Percentiles rank a stretch among this genome's conserved stretches.
phyloP scores from a whole-genome alignment of 1,140 invertebrate genomes.

The Apis florea region DNA sequence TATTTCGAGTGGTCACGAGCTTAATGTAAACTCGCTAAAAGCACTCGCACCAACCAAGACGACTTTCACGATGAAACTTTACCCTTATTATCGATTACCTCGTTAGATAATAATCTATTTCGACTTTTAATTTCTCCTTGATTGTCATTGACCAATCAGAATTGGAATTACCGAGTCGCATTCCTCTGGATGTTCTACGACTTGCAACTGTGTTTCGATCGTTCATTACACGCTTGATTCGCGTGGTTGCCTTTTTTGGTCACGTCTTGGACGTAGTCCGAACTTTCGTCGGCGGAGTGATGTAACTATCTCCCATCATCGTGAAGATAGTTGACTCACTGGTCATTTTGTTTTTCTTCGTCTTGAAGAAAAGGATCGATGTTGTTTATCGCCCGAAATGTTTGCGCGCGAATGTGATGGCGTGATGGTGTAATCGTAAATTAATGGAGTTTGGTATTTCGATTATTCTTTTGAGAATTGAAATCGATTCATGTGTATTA shows the following conservation, averaged over 20 bases:
- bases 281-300: slow-evolving; percentile 35
- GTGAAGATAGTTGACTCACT: slow-evolving; percentile 40
- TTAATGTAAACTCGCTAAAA: slow-evolving; percentile 21
- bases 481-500: too few relatives aligned
- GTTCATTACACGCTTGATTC: slow-evolving; percentile 6
- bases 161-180: neutral
- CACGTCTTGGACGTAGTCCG: slow-evolving; percentile 30
- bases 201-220: neutral
- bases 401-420: neutral
- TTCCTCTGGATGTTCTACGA: neutral
- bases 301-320: slow-evolving; percentile 38
- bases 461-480: neutral
- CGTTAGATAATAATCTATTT: neutral
- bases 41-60: neutral
- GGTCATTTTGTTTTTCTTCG: slow-evolving; percentile 26
- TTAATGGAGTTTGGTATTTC: too few relatives aligned
- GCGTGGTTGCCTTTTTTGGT: slow-evolving; percentile 41
- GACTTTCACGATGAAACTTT: neutral
- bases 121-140: neutral
- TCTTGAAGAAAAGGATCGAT: neutral
- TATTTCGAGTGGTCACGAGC: slow-evolving; percentile 25
- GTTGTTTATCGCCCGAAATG: slow-evolving; percentile 1
- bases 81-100: neutral
- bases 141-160: too few relatives aligned
- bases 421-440: neutral